These are phyloP conservation scores for Brachylomia viminalis DNA, from an alignment of 2,888 invertebrate species.

Conservation along the genomic window DNA sequence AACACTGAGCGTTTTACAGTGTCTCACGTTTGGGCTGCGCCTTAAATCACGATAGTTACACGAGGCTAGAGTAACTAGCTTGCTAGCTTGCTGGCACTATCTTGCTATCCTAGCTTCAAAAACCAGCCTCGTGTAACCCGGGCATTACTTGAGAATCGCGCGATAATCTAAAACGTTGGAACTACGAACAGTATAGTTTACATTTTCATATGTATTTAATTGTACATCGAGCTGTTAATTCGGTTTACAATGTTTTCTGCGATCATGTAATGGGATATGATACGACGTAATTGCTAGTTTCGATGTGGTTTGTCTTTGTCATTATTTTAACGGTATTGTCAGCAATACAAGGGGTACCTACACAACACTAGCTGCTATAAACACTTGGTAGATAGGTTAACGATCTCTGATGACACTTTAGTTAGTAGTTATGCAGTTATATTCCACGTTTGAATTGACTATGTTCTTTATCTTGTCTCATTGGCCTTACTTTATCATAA, in stretches of 20 bases:
- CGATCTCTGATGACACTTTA: too few species aligned
- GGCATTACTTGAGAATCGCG: slow-evolving; percentile 36
- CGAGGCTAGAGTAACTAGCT: neutral
- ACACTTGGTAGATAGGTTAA: too few species aligned
- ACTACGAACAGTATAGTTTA: slow-evolving; percentile 35
- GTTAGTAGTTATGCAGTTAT: too few species aligned
- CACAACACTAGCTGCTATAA: too few species aligned
- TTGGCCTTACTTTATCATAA: too few species aligned
- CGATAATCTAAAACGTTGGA: slow-evolving; percentile 42
- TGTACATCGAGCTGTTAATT: slow-evolving; percentile 31
- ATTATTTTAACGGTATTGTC: slow-evolving; percentile 3
- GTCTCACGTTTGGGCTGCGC: too few species aligned
- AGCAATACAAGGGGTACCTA: neutral
- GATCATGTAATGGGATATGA: slow-evolving; percentile 25
- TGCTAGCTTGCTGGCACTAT: neutral
- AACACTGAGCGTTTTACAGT: too few species aligned
- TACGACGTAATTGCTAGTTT: slow-evolving; percentile 32
- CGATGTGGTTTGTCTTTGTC: slow-evolving; percentile 1
- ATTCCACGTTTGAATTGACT: too few species aligned
- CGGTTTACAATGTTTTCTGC: slow-evolving; percentile 36
- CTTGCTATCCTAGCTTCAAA: neutral
- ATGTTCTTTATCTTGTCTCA: too few species aligned
- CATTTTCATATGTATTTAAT: slow-evolving; percentile 44
- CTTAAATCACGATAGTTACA: neutral
- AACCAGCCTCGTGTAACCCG: neutral